A percentile compares a stretch with the other conserved stretches of the same genome.
phyloP scores from a whole-genome alignment of 2,888 invertebrate genomes.

The Dynastes maya region DNA sequence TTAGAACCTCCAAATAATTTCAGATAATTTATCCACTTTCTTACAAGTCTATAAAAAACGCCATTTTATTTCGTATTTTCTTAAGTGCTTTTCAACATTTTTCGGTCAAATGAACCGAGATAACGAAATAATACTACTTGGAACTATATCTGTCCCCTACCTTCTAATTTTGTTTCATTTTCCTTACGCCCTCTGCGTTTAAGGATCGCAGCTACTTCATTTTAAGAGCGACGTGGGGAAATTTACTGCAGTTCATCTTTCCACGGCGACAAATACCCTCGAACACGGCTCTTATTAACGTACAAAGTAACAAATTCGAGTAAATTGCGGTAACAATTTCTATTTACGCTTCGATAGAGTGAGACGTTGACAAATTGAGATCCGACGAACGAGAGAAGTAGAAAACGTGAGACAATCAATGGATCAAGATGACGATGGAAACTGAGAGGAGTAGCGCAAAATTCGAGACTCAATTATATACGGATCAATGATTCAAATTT shows the following conservation, averaged over 20 bases:
- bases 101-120: constrained; percentile 2
- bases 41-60: no score
- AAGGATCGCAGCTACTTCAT: not conserved
- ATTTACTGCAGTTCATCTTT: not conserved
- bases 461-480: constrained; percentile 25
- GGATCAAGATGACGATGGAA: not conserved
- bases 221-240: not conserved
- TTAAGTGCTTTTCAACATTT: constrained; percentile 17
- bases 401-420: not conserved
- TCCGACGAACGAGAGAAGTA: not conserved
- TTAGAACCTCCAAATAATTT: no score
- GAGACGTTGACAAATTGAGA: constrained; percentile 40
- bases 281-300: constrained; percentile 13
- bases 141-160: not conserved
- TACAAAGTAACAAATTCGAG: constrained; percentile 20
- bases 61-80: not conserved
- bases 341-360: constrained; percentile 41
- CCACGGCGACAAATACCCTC: constrained; percentile 1
- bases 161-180: not conserved
- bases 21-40: no score
- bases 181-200: not conserved
- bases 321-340: constrained; percentile 31
- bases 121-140: not conserved
- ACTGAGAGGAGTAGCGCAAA: not conserved
- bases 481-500: constrained; percentile 29